A percentile compares a stretch with the other conserved stretches of the same genome.
These are phyloP conservation scores for Monoplex corrugatus DNA, from an alignment of 2,888 invertebrate species.

Conservation along the genomic window DNA sequence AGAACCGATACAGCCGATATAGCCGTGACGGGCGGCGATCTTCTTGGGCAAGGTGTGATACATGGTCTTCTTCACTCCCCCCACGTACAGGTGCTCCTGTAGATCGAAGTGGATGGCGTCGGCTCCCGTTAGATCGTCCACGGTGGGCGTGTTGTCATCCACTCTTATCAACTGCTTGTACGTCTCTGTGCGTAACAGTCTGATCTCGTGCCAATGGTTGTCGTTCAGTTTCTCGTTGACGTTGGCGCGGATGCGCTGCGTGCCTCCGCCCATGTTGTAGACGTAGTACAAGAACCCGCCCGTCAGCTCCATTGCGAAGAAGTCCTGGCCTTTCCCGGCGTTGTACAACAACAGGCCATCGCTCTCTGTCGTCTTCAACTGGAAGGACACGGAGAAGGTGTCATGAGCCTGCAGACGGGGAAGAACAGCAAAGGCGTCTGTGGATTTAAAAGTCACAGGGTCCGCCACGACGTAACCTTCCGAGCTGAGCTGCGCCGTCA, in stretches of 20 bases:
- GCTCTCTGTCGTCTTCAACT: conserved; percentile 93
- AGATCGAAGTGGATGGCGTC: conserved; percentile 88
- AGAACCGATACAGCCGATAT: conserved; percentile 96
- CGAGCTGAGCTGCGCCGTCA: conserved; percentile 91
- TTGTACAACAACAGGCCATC: conserved; percentile 95
- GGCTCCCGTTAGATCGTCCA: conserved; percentile 72
- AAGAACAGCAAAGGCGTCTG: conserved; percentile 94
- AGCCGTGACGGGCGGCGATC: conserved; percentile 91
- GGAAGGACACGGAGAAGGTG: conserved; percentile 86
- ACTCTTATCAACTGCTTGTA: conserved; percentile 94
- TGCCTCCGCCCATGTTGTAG: conserved; percentile 95
- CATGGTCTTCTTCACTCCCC: conserved; percentile 85
- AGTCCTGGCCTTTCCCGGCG: conserved; percentile 93
- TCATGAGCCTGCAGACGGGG: conserved; percentile 93
- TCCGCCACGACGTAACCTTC: conserved; percentile 87
- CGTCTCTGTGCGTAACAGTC: conserved; percentile 91
- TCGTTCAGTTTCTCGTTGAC: conserved; percentile 92
- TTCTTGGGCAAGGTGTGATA: conserved; percentile 91
- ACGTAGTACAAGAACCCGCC: conserved; percentile 95
- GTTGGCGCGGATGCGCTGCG: conserved; percentile 91
- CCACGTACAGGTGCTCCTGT: conserved; percentile 94
- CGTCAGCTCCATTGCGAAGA: conserved; percentile 93
- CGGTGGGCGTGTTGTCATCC: conserved; percentile 85
- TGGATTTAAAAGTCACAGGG: conserved; percentile 95
- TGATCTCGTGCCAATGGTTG: conserved; percentile 96